These are phyloP conservation scores for Baryphthengus martii DNA, from an alignment of 2,113 vertebrate species.

Conservation along the genomic window DNA sequence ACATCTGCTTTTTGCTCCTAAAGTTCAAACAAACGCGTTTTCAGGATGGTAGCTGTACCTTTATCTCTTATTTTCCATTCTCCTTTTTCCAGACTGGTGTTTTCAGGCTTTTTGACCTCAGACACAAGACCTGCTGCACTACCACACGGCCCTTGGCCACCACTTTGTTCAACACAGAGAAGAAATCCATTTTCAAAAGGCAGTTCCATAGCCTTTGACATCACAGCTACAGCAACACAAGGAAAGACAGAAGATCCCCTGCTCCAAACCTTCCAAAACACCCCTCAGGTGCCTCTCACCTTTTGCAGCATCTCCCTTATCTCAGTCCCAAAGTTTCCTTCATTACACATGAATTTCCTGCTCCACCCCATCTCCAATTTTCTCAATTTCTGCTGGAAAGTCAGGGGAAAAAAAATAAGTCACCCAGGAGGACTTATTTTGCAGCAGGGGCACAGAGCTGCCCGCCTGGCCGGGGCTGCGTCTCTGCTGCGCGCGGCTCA, in stretches of 20 bases:
- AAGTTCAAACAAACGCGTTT: background rate
- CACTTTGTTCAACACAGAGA: background rate
- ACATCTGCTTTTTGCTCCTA: background rate
- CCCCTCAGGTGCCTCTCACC: background rate
- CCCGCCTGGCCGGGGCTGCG: background rate
- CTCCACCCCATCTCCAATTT: background rate
- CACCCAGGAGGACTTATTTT: background rate
- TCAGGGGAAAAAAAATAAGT: rapidly evolving
- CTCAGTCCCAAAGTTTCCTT: background rate
- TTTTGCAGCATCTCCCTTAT: background rate
- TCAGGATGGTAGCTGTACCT: background rate
- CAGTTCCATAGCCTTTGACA: background rate
- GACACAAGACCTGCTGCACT: background rate
- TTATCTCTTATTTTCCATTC: background rate
- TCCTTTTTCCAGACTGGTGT: background rate
- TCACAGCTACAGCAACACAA: background rate
- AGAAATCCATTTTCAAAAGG: background rate
- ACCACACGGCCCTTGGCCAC: background rate
- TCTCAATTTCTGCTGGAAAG: background rate
- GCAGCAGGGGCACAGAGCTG: background rate
- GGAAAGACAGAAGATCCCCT: background rate
- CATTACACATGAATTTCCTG: background rate
- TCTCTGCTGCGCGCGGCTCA: background rate
- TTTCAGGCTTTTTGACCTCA: background rate
- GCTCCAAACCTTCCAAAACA: background rate